Evolutionary conservation across 2,888 invertebrate species (phyloP), one percentile per base, ranked within the genome.

Genomic region (Synanthedon myopaeformis): DNA sequence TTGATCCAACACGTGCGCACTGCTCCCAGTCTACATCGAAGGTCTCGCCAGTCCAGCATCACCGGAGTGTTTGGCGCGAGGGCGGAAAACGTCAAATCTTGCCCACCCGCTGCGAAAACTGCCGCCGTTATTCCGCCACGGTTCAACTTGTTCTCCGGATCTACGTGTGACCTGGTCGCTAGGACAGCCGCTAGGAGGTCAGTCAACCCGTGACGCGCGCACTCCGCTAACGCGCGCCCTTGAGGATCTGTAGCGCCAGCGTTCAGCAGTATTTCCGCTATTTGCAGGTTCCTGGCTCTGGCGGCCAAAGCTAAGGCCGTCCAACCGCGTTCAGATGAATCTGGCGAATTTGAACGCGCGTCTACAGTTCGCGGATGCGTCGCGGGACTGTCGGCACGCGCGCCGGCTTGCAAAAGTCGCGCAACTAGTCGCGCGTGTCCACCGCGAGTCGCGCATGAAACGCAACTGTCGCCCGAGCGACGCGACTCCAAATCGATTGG

Each of bases 101-200:
- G 90, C 8, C 82, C 87, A 4, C 89, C 84, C 1, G 89, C 86
- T 12, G 83, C 81, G 61, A 86, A 75, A 59, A 91, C 88, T 17
- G 89, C 87, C 65, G 92, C 91, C 0, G 92, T 92, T 79, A 97
- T 91, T 1, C 92, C 91, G 60, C 94, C 93, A 74, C 96, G 96
- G 82, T 98, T 97, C 51, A 99, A 92, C 79, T 96, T 95, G 78
- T 93, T 94, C 69, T 98, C 98, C 0, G 95, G 94, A 80, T 99
- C 99, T 0, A 19, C 8, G 14, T 56, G 12, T 41, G 91, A 91
- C 79, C 95, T 94, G 52, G 94, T 93, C 1, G 96, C 93, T n/a
- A 98, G 85, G 23, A 98, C 83, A 60, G 93, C 93, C 12, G 95
- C 93, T 6, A 94, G 91, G 5, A 96, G 90, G 1, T 77, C 77